Evolutionary conservation across 2,113 vertebrate genomes (phyloP).

Genomic region (Mustela nigripes): DNA sequence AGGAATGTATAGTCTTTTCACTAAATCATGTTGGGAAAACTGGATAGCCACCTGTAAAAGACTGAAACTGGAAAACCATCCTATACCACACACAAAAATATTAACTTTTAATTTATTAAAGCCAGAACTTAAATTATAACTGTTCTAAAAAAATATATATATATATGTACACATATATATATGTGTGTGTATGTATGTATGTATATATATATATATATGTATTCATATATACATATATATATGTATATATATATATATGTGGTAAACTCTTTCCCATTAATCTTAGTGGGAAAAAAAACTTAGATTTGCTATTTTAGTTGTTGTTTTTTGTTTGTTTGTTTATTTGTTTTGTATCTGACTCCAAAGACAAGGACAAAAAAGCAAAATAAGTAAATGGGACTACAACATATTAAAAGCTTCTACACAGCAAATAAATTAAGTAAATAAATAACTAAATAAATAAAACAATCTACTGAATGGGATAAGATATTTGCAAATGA

Average conservation of each 20-base stretch:
- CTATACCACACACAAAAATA: neutral
- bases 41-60: neutral
- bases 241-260: neutral
- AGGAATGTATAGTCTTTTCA: neutral
- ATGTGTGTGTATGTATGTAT: too few relatives aligned
- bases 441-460: neutral
- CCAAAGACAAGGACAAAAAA: neutral
- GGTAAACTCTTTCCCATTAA: neutral
- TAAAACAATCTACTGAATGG: neutral
- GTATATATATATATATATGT: too few relatives aligned
- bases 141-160: neutral
- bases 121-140: neutral
- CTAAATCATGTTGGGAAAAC: neutral
- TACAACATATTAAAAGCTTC: neutral
- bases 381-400: neutral
- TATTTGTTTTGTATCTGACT: neutral
- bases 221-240: rapidly evolving
- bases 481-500: neutral
- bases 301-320: too few relatives aligned
- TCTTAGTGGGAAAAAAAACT: too few relatives aligned
- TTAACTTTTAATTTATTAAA: neutral
- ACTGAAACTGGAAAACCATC: neutral
- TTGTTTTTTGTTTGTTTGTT: too few relatives aligned
- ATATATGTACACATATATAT: too few relatives aligned
- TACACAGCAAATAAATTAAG: too few relatives aligned